phyloP scores from a whole-genome alignment of 2,113 vertebrate species.

The Albula goreensis region DNA sequence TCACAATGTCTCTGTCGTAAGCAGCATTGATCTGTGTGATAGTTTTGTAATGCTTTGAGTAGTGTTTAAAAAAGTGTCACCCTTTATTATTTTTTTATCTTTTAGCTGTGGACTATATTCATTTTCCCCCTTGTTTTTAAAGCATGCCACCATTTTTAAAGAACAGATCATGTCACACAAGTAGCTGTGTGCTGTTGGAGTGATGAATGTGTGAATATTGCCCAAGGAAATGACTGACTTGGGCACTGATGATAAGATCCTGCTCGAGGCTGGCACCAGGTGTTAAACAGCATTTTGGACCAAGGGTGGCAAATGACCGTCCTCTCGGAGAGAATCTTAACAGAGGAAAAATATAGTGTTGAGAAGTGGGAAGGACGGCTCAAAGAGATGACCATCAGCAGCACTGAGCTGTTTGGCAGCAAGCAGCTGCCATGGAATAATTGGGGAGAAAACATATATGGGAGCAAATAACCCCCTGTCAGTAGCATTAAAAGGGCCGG shows the following conservation, averaged over 20 bases:
- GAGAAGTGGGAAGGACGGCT: slow-evolving; percentile 71
- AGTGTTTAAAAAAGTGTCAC: too few relatives aligned
- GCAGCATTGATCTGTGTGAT: too few relatives aligned
- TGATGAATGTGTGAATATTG: slow-evolving; percentile 45
- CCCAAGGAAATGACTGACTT: slow-evolving; percentile 58
- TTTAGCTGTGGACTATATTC: too few relatives aligned
- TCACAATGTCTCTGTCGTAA: too few relatives aligned
- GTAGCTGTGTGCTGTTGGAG: slow-evolving; percentile 6
- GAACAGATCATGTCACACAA: slow-evolving; percentile 11
- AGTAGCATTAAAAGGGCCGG: slow-evolving; percentile 76
- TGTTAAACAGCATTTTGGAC: slow-evolving; percentile 77
- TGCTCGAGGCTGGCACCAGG: slow-evolving; percentile 63
- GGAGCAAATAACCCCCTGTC: slow-evolving; percentile 81
- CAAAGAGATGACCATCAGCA: slow-evolving; percentile 76
- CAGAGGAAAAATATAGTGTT: slow-evolving; percentile 77
- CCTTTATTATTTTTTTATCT: too few relatives aligned
- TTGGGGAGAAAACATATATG: slow-evolving; percentile 82
- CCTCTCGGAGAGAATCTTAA: slow-evolving; percentile 70
- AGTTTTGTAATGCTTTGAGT: too few relatives aligned
- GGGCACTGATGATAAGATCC: slow-evolving; percentile 60
- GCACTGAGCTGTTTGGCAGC: slow-evolving; percentile 66
- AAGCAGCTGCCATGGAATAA: slow-evolving; percentile 73
- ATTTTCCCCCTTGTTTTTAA: not conserved
- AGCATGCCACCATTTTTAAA: slow-evolving; percentile 1
- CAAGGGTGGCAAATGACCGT: slow-evolving; percentile 74